Evolutionary conservation across 2,888 invertebrate genomes (phyloP), one percentile per base, ranked within the genome.

Genomic region (Cerastis leucographa): DNA sequence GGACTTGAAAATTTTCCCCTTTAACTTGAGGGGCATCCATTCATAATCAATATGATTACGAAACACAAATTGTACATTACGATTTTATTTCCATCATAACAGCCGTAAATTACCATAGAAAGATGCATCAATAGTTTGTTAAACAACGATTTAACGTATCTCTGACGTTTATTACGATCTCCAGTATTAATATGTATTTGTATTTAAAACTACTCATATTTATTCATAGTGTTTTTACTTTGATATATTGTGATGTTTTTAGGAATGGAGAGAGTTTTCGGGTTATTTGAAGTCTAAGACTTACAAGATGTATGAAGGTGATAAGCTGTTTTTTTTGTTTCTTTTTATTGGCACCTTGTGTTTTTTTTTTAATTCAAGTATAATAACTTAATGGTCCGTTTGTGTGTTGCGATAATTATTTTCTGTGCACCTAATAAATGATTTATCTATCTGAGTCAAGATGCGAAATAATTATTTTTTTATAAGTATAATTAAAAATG

Each of bases 181-280:
- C n/a, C 40, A 19, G 66, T 78, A 82, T 62, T 81, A 69, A 67
- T 82, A 74, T 65, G 69, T 74, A 68, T 80, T 78, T 78, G 71
- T 78, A 77, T 80, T 84, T 78, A 71, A 82, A 71, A 79, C 40
- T 9, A 70, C 78, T 85, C 78, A 86, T 87, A 79, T 81, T 83
- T 88, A 88, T 88, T 87, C 87, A 88, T 88, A 77, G 81, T 9
- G 14, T 73, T 84, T 83, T 81, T 72, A 69, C 17, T 78, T 77
- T 82, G 86, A 84, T 82, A 76, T 81, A 82, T 78, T 80, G 61
- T 71, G 65, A 84, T 49, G 72, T 71, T 54, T 80, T 66, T 74
- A 51, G 40, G 67, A 78, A 77, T 86, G 49, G 71, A 76, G 44
- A 56, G 35, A 61, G 56, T 59, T 78, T 78, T 80, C 62, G 54